These are phyloP conservation scores for Episyrphus balteatus DNA, from an alignment of 1,140 invertebrate species.

Conservation along the genomic window DNA sequence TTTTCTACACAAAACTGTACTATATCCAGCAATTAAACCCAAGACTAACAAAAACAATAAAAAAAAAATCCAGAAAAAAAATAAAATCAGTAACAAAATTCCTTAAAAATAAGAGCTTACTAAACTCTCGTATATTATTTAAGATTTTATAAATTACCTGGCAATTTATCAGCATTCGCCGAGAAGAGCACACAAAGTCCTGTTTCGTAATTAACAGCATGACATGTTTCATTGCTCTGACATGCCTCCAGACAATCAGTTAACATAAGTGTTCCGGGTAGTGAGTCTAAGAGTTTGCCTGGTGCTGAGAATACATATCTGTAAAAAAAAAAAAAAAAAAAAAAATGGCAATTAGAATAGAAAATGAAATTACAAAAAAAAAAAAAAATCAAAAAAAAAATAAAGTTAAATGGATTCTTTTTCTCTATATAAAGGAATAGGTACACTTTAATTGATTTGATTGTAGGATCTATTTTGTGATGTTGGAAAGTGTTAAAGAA, in stretches of 20 bases:
- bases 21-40: no score
- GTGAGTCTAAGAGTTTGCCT: slow-evolving; percentile 72
- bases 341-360: slow-evolving; percentile 1
- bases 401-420: no score
- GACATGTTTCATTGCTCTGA: slow-evolving; percentile 72
- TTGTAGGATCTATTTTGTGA: no score
- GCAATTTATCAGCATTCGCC: slow-evolving; percentile 70
- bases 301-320: slow-evolving; percentile 79
- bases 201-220: slow-evolving; percentile 86
- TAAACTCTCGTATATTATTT: neutral
- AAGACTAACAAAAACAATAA: no score
- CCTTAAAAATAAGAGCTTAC: no score
- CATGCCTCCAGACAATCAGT: slow-evolving; percentile 84
- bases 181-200: slow-evolving; percentile 84
- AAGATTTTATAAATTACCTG: slow-evolving; percentile 50
- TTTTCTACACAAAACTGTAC: no score
- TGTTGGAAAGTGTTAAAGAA: no score
- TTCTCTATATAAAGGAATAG: no score
- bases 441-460: no score
- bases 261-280: slow-evolving; percentile 79
- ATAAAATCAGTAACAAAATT: no score
- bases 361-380: neutral
- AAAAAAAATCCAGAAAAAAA: no score
- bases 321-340: slow-evolving; percentile 9
- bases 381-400: neutral